A percentile compares a stretch with the other conserved stretches of the same genome.
phyloP scores from a whole-genome alignment of 2,888 invertebrate genomes.

The Neoaliturus tenellus region DNA sequence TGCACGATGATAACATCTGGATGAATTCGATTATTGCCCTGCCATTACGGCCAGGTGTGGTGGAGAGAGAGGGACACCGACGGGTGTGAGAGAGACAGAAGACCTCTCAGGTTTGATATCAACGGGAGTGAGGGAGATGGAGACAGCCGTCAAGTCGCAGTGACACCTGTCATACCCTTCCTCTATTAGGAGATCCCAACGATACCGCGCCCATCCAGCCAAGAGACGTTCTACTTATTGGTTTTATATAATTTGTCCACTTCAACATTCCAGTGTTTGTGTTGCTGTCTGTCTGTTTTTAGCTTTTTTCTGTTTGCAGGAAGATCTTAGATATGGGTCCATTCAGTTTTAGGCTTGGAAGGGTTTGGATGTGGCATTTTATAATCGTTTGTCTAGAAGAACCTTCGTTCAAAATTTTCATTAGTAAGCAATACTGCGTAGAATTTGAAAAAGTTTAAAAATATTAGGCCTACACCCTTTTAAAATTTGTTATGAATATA shows the following conservation, averaged over 20 bases:
- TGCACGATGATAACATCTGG: constrained; percentile 11
- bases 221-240: constrained; percentile 23
- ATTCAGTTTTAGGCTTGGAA: neutral
- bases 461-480: too few relatives aligned
- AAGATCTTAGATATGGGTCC: neutral
- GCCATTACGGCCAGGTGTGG: neutral
- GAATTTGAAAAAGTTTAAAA: too few relatives aligned
- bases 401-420: too few relatives aligned
- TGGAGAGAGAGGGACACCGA: neutral
- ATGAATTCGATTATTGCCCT: constrained; percentile 26
- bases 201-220: constrained; percentile 23
- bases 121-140: neutral
- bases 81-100: neutral
- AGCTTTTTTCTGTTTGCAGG: neutral
- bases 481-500: too few relatives aligned
- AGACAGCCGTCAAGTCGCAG: neutral
- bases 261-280: constrained; percentile 26
- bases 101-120: neutral
- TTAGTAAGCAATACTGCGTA: too few relatives aligned
- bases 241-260: constrained; percentile 50
- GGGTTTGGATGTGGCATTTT: too few relatives aligned
- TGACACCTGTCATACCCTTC: constrained; percentile 26
- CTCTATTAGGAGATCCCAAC: constrained; percentile 37
- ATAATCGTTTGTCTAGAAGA: too few relatives aligned
- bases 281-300: constrained; percentile 11